phyloP scores from a whole-genome alignment of 1,140 invertebrate genomes.

The Panulirus ornatus region DNA sequence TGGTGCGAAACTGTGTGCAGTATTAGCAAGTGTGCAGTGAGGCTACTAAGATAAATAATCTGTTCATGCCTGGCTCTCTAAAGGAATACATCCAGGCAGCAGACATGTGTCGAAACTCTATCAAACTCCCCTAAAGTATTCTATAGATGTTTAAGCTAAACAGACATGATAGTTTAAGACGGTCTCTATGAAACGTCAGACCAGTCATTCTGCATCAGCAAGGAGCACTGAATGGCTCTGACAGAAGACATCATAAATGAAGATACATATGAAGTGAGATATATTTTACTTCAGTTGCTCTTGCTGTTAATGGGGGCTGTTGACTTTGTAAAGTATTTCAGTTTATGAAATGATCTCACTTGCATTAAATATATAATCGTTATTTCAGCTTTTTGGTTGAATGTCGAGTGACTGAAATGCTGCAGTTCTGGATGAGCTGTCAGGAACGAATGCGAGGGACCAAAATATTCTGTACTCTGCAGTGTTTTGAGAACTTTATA shows the following conservation, averaged over 20 bases:
- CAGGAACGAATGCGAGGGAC: constrained; percentile 53
- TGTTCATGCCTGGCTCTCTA: neutral
- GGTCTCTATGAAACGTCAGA: neutral
- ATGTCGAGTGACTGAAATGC: constrained; percentile 36
- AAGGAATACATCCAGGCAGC: neutral
- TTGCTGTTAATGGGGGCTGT: neutral
- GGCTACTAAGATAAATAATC: neutral
- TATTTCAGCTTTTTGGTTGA: constrained; percentile 50
- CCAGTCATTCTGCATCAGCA: too few relatives aligned
- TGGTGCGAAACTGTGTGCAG: neutral
- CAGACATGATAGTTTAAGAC: neutral
- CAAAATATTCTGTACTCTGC: constrained; percentile 47
- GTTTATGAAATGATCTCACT: constrained; percentile 49
- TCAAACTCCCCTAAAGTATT: neutral
- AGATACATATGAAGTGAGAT: too few relatives aligned
- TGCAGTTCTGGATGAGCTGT: constrained; percentile 30
- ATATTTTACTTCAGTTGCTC: neutral
- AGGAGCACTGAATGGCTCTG: neutral
- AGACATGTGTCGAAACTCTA: neutral
- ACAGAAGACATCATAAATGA: neutral
- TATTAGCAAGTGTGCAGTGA: neutral
- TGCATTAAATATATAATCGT: constrained; percentile 37
- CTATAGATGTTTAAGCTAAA: neutral
- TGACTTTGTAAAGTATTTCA: constrained; percentile 7
- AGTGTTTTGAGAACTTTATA: constrained; percentile 58